Conservation (phyloP, 1,140 invertebrate species). For the Ostrea edulis region DNA sequence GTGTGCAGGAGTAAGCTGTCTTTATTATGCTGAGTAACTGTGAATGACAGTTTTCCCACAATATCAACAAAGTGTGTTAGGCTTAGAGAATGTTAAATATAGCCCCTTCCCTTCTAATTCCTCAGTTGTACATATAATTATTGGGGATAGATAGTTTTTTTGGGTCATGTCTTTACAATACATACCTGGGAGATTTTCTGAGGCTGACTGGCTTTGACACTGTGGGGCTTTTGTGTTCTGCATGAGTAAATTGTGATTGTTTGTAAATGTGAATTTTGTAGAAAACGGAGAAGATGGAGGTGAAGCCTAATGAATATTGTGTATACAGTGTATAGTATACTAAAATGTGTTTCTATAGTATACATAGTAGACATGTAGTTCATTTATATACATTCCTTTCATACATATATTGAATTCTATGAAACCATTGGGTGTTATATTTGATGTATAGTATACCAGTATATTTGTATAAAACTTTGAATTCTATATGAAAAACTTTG, state of each 20-base stretch:
- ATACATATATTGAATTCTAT: too few species aligned
- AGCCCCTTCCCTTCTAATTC: slow-evolving; percentile 8
- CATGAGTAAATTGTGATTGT: slow-evolving; percentile 10
- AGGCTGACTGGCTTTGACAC: background rate
- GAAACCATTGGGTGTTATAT: too few species aligned
- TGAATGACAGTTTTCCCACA: slow-evolving; percentile 23
- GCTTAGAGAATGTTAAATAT: background rate
- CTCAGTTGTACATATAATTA: background rate
- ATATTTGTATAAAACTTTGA: too few species aligned
- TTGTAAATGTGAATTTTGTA: too few species aligned
- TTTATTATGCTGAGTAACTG: background rate
- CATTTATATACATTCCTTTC: too few species aligned
- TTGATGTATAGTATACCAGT: too few species aligned
- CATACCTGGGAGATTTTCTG: background rate
- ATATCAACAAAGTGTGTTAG: background rate
- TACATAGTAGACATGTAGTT: too few species aligned
- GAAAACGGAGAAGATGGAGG: too few species aligned
- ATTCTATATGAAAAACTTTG: too few species aligned
- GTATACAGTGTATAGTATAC: too few species aligned
- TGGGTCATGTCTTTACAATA: background rate
- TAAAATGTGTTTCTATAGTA: too few species aligned
- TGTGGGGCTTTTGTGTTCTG: background rate
- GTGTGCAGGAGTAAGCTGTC: background rate
- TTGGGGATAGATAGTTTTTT: background rate
- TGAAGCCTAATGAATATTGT: too few species aligned